Evolutionary conservation across 2,888 invertebrate species (phyloP).

Genomic region (Cephus nigrinus): DNA sequence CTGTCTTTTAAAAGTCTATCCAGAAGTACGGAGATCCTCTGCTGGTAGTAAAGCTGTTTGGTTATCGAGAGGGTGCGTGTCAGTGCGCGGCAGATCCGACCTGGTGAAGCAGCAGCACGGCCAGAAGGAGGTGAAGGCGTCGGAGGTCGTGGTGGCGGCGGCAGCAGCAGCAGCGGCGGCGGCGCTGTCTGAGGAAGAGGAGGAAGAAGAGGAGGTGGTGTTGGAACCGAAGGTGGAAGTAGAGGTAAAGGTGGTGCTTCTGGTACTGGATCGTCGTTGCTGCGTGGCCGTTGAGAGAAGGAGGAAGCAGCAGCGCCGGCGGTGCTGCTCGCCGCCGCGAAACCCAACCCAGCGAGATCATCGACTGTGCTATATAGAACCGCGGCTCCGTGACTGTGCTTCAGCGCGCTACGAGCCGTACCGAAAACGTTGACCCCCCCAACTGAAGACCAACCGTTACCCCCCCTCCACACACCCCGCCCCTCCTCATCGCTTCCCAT

Average conservation of each 20-base stretch:
- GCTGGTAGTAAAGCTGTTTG: background rate
- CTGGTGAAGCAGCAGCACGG: background rate
- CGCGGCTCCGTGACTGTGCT: slow-evolving; percentile 32
- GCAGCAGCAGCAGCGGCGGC: slow-evolving; percentile 29
- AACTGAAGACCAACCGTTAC: slow-evolving; percentile 5
- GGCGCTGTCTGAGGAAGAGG: slow-evolving; percentile 16
- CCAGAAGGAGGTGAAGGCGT: slow-evolving; percentile 9
- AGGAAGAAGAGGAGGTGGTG: slow-evolving; percentile 5
- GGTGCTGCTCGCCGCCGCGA: slow-evolving; percentile 26
- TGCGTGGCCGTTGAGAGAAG: slow-evolving; percentile 13
- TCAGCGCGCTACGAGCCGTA: slow-evolving; percentile 46
- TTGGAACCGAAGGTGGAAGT: background rate
- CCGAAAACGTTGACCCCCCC: slow-evolving; percentile 51
- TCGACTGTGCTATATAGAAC: slow-evolving; percentile 9
- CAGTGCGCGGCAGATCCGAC: background rate
- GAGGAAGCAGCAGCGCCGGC: slow-evolving; percentile 26
- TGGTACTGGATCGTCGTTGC: background rate
- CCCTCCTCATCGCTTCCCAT: slow-evolving; percentile 1
- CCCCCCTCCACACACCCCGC: slow-evolving; percentile 1
- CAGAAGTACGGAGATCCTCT: background rate
- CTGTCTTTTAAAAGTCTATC: background rate
- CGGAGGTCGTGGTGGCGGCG: slow-evolving; percentile 15
- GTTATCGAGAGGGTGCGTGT: slow-evolving; percentile 3
- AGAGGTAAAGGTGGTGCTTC: slow-evolving; percentile 11
- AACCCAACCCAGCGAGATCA: slow-evolving; percentile 4